A percentile compares a stretch with the other conserved stretches of the same genome.
Conservation (phyloP, 2,888 invertebrate genomes). For the Pammene fasciana region DNA sequence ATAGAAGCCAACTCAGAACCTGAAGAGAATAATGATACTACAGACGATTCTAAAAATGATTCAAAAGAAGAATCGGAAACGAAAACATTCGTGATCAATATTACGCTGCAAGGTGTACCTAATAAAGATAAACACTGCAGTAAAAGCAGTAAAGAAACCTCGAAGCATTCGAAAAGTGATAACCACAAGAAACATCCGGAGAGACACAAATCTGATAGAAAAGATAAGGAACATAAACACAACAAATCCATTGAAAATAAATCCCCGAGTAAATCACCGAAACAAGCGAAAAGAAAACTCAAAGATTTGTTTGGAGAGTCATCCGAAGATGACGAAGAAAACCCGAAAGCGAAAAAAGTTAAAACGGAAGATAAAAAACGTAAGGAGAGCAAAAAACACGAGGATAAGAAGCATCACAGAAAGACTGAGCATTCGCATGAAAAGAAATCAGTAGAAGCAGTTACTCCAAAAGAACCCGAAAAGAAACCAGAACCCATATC, state of each 20-base stretch:
- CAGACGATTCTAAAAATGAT: constrained; percentile 25
- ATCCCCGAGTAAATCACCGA: constrained; percentile 36
- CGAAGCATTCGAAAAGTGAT: constrained; percentile 40
- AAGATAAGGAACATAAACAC: constrained; percentile 41
- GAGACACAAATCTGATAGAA: constrained; percentile 42
- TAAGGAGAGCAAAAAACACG: constrained; percentile 38
- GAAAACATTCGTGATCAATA: constrained; percentile 72
- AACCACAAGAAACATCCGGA: constrained; percentile 42
- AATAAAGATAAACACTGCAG: constrained; percentile 49
- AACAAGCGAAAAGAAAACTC: constrained; percentile 45
- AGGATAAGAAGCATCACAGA: constrained; percentile 40
- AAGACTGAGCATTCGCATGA: constrained; percentile 38
- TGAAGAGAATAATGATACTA: constrained; percentile 42
- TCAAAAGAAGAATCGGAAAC: constrained; percentile 46
- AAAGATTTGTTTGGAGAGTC: constrained; percentile 32
- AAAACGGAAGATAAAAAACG: constrained; percentile 38
- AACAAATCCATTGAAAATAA: constrained; percentile 39
- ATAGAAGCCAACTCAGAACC: constrained; percentile 41
- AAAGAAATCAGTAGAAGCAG: constrained; percentile 42
- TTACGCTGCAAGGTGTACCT: constrained; percentile 72
- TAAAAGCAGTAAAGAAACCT: constrained; percentile 42
- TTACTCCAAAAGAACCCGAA: constrained; percentile 19
- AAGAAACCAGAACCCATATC: constrained; percentile 32
- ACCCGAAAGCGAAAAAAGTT: constrained; percentile 34
- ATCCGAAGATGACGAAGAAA: constrained; percentile 30